Conservation (phyloP, 1,140 invertebrate genomes). For the Drosophila lacertosa region DNA sequence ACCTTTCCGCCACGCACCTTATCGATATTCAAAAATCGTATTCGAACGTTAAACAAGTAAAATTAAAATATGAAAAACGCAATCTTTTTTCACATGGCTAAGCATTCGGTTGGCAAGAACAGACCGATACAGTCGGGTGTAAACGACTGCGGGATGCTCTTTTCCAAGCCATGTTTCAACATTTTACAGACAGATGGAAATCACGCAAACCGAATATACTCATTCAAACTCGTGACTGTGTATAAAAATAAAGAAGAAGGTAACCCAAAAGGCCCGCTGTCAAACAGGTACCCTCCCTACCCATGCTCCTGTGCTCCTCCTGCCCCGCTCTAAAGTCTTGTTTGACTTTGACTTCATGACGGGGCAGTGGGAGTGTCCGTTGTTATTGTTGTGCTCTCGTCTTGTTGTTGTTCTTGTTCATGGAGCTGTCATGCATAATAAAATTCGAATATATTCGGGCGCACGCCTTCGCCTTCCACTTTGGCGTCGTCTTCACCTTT, state of each 20-base stretch:
- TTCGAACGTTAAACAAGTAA: conserved; percentile 70
- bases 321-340: neutral
- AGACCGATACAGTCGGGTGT: too few relatives aligned
- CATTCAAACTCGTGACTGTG: too few relatives aligned
- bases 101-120: conserved; percentile 51
- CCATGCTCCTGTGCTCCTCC: neutral
- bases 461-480: conserved; percentile 59
- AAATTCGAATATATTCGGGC: conserved; percentile 79
- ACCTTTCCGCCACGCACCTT: conserved; percentile 68
- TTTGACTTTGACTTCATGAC: conserved; percentile 51
- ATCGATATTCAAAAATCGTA: conserved; percentile 81
- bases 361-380: conserved; percentile 67
- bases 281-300: conserved; percentile 67
- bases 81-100: conserved; percentile 81
- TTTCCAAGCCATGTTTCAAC: too few relatives aligned
- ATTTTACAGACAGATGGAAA: too few relatives aligned
- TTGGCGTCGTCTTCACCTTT: conserved; percentile 18
- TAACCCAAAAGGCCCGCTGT: conserved; percentile 58
- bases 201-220: too few relatives aligned
- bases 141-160: too few relatives aligned
- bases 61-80: conserved; percentile 82
- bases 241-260: conserved; percentile 31
- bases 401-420: conserved; percentile 42
- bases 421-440: conserved; percentile 81
- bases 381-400: conserved; percentile 52